Base-by-base conservation (phyloP, 1,140 invertebrate species). In the Diabrotica undecimpunctata region DNA sequence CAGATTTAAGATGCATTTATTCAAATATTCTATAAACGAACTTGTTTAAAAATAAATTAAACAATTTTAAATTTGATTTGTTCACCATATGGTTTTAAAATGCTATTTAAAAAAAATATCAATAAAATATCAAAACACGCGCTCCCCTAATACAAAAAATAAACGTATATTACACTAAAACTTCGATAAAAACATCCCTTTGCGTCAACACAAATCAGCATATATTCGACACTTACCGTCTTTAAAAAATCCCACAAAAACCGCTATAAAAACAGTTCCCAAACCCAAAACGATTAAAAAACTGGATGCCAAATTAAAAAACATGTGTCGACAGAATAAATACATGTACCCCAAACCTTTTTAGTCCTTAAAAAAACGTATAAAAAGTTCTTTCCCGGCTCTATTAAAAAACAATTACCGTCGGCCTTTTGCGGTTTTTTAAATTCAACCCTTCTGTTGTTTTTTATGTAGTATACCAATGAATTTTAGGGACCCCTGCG, bases 401-500 rank as follows among this genome's bases (percentile, higher is more conserved):
- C 69, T 62, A 71, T 71, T 71, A 69, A 71, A 71, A 71, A 71
- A 67, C 68, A 69, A 71, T 71, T 69, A 71, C 13, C 60, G 54
- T 62, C 61, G 67, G 54, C 53, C 65, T 69, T 70, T 69, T 66
- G 70, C 35, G 70, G 70, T 67, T 71, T 71, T 71, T 67, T 46
- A 62, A 65, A 69, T 46, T 67, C 61, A 54, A 60, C 62, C 65
- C 67, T 67, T 51, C 54, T 46, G 35, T 52, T 51, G 59, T 65
- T 56, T 65, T 62, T 65, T 61, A 38, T 14, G 57, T 63, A 62
- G 57, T 63, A 62, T 25, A 25, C 25, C 25, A 25, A 25, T 25
- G 25, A 25, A 25, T 25, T 25, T 25, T 25, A 25, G 25, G 1
- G 25, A 25, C 25, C 25, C 25, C 25, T 25, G 25, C 1, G 25